Evolutionary conservation across 1,140 invertebrate species (phyloP), one percentile per base, ranked within the genome.

Genomic region (Metaphire vulgaris): DNA sequence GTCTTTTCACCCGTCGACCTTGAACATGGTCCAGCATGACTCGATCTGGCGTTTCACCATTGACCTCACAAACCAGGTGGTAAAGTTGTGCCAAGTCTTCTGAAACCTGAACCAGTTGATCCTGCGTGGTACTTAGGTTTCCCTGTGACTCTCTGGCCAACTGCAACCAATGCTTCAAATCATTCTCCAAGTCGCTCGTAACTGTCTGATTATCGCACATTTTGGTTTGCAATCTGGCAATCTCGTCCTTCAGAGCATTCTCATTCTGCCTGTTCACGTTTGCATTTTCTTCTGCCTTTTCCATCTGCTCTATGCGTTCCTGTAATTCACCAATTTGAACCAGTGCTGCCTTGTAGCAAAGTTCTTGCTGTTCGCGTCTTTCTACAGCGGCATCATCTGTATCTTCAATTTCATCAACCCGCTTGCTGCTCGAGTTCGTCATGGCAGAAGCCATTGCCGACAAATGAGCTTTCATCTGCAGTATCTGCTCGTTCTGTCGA

Each of bases 71-170:
- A 21, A 86, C 81, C 74, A 85, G 78, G 77, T 86, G 83, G 80
- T 86, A 86, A 21, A 77, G 64, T 83, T 96, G 92, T 33, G 95
- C 94, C 79, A 99, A 86, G 83, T 96, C 93, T 84, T 98, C 95
- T 6, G 93, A 93, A 16, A 97, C 91, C n/a, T n/a, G n/a, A n/a
- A n/a, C n/a, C n/a, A n/a, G n/a, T n/a, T n/a, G n/a, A n/a, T n/a
- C n/a, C n/a, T n/a, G n/a, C n/a, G n/a, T n/a, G n/a, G n/a, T n/a
- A n/a, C n/a, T n/a, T n/a, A n/a, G n/a, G n/a, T n/a, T n/a, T n/a
- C n/a, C n/a, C n/a, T n/a, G n/a, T n/a, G n/a, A n/a, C n/a, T n/a
- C n/a, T n/a, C n/a, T n/a, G n/a, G n/a, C n/a, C n/a, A n/a, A n/a
- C n/a, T n/a, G n/a, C n/a, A n/a, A n/a, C n/a, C n/a, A n/a, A n/a